Evolutionary conservation across 2,113 vertebrate species (phyloP).

Genomic region (Heptranchias perlo): DNA sequence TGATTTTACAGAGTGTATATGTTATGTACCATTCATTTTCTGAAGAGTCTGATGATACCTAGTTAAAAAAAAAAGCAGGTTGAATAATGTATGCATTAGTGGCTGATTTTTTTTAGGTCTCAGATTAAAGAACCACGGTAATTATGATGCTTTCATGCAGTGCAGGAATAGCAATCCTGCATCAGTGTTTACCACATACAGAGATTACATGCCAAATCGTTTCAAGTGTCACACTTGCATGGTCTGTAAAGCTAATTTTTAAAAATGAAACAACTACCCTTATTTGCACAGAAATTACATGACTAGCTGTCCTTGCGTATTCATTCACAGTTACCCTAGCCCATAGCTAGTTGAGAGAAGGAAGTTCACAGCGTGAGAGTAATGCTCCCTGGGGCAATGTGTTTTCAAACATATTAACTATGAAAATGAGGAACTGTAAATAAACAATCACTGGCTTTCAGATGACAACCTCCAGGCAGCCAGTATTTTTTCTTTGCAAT

Average conservation of each 20-base stretch:
- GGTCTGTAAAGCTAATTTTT: neutral
- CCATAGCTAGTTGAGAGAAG: neutral
- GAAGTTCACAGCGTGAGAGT: neutral
- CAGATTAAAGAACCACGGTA: neutral
- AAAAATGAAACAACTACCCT: neutral
- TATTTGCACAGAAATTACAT: neutral
- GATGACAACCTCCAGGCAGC: neutral
- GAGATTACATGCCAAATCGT: neutral
- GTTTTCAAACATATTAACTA: conserved; percentile 48
- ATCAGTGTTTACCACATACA: neutral
- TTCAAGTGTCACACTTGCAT: conserved; percentile 27
- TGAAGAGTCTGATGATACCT: neutral
- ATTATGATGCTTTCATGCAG: neutral
- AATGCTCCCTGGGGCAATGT: conserved; percentile 39
- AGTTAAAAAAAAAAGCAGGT: neutral
- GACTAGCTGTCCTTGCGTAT: neutral
- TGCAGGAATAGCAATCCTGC: neutral
- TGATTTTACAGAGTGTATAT: neutral
- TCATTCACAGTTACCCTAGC: neutral
- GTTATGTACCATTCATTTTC: neutral
- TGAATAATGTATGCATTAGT: neutral
- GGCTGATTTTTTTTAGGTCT: neutral
- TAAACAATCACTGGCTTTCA: conserved; percentile 38
- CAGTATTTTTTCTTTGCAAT: neutral
- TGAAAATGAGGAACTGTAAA: conserved; percentile 48